Evolutionary conservation across 1,140 invertebrate genomes (phyloP).

Genomic region (Platyura marginata): DNA sequence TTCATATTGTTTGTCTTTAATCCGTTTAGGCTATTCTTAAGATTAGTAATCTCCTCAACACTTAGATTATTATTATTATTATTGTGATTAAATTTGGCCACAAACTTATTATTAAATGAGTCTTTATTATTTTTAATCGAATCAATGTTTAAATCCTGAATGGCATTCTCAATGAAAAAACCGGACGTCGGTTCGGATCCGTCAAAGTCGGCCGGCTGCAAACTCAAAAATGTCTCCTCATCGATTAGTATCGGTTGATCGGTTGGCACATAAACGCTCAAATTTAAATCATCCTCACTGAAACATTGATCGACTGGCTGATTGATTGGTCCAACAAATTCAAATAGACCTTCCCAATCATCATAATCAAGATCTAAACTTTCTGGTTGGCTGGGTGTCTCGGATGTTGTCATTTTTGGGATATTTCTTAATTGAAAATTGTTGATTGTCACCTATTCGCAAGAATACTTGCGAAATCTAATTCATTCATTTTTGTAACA

Average conservation of each 20-base stretch:
- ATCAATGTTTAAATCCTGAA: not conserved
- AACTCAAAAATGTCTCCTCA: constrained; percentile 22
- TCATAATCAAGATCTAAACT: constrained; percentile 55
- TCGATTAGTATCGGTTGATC: constrained; percentile 21
- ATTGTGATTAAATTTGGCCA: not conserved
- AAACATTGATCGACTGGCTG: too few relatives aligned
- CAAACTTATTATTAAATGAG: not conserved
- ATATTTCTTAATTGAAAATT: too few relatives aligned
- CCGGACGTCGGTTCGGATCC: constrained; percentile 16
- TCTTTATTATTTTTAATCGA: not conserved
- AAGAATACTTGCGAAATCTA: too few relatives aligned
- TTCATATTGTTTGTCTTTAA: not conserved
- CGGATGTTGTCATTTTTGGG: constrained; percentile 3
- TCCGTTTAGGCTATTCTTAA: constrained; percentile 16
- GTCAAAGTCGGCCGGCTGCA: constrained; percentile 19
- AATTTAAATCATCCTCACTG: not conserved
- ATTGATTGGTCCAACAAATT: constrained; percentile 40
- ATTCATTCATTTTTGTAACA: too few relatives aligned
- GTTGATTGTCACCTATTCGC: too few relatives aligned
- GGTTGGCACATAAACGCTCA: constrained; percentile 1
- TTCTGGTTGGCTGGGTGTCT: constrained; percentile 25
- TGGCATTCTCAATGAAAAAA: constrained; percentile 13
- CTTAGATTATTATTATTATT: not conserved
- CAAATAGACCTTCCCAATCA: constrained; percentile 73
- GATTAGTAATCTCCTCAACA: constrained; percentile 21